phyloP scores from a whole-genome alignment of 1,140 invertebrate genomes.

The Paraescarpia echinospica region DNA sequence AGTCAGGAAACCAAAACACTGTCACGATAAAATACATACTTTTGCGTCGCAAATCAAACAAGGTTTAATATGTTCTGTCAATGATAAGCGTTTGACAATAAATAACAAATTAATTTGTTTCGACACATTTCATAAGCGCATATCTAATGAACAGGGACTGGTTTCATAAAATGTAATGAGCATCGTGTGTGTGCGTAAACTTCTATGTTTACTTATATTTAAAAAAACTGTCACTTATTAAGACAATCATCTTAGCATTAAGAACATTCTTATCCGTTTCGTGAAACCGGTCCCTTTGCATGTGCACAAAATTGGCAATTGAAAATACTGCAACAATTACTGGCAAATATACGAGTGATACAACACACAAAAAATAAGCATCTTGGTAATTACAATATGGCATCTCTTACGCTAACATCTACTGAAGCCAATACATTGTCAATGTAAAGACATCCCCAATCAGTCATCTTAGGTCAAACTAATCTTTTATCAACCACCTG shows the following conservation, averaged over 20 bases:
- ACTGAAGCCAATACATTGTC: not conserved
- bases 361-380: not conserved
- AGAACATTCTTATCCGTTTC: no score
- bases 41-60: not conserved
- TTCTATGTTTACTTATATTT: no score
- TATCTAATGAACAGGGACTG: not conserved
- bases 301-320: not conserved
- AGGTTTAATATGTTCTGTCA: not conserved
- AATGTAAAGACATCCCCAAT: not conserved
- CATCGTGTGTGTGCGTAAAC: no score
- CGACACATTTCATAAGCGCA: not conserved
- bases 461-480: not conserved
- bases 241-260: no score
- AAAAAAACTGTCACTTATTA: no score
- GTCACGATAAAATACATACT: not conserved
- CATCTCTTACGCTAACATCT: not conserved
- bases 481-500: not conserved
- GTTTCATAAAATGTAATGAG: no score
- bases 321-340: not conserved
- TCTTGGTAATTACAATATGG: not conserved
- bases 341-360: not conserved
- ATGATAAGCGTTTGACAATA: not conserved
- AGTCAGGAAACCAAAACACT: not conserved
- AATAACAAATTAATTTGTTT: not conserved
- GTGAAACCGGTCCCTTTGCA: no score